Evolutionary conservation across 2,113 vertebrate species (phyloP).

Genomic region (Tautogolabrus adspersus): DNA sequence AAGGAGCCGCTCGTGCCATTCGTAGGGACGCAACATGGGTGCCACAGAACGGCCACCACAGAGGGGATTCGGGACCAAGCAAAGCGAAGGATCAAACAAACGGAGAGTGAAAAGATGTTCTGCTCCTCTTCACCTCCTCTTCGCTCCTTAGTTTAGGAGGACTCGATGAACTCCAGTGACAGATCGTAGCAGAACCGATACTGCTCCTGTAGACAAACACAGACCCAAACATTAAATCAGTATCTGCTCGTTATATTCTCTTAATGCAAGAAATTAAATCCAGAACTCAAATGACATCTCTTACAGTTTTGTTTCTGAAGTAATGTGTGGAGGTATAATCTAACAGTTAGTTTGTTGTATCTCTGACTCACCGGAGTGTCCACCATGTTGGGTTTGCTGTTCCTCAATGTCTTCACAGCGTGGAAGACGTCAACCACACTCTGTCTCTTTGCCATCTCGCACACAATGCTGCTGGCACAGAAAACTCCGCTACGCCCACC

Average conservation of each 20-base stretch:
- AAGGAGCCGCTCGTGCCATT: slow-evolving; percentile 32
- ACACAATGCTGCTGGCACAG: slow-evolving; percentile 97
- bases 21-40: slow-evolving; percentile 46
- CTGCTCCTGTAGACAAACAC: slow-evolving; percentile 87
- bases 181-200: slow-evolving; percentile 99
- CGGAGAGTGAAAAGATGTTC: slow-evolving; percentile 48
- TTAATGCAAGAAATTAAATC: too few species aligned
- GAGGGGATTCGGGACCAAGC: slow-evolving; percentile 45
- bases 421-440: slow-evolving; percentile 98
- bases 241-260: neutral
- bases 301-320: too few species aligned
- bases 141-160: slow-evolving; percentile 84
- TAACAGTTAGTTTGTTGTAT: neutral
- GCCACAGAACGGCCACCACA: slow-evolving; percentile 52
- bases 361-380: slow-evolving; percentile 91
- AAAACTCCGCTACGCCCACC: slow-evolving; percentile 97
- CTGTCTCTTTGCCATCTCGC: slow-evolving; percentile 98
- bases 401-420: slow-evolving; percentile 95
- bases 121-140: slow-evolving; percentile 47
- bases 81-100: slow-evolving; percentile 51
- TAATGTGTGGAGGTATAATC: neutral
- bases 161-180: slow-evolving; percentile 95
- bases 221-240: neutral
- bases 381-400: slow-evolving; percentile 99
- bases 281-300: too few species aligned